Evolutionary conservation across 2,888 invertebrate genomes (phyloP), one percentile per base, ranked within the genome.

Genomic region (Petrolisthes cinctipes): DNA sequence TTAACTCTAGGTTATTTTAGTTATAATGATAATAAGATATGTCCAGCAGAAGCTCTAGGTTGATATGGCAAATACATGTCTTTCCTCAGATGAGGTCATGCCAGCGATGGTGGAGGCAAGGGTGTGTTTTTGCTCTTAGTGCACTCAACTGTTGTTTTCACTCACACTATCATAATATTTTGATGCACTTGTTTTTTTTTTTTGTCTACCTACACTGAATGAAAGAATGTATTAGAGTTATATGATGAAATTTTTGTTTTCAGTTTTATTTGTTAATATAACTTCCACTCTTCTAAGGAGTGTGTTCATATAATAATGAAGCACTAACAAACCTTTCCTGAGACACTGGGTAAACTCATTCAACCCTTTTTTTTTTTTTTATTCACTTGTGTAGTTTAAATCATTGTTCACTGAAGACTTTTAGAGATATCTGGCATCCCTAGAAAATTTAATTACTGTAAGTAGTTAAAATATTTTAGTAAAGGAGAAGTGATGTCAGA

Each of bases 81-180:
- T 80, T 80, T 78, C 82, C 71, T 53, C 87, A 87, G 87, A 83
- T 87, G 87, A 80, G 56, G 53, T 83, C 87, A 56, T 87, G 80
- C 61, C 87, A 78, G 54, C 68, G 71, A 76, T 87, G 87, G 87
- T 87, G 87, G 87, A 87, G 71, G 78, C 82, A 73, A 87, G 81
- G 87, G 87, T 87, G 68, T 87, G 87, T 87, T 71, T 5, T 11
- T 3, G 6, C n/a, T 68, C 37, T 61, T 57, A 17, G 51, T 83
- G 83, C 76, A 75, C 76, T 57, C n/a, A 56, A 5, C 9, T 20
- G 23, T n/a, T 20, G 14, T 57, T 79, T 4, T 79, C 11, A 80
- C 37, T 37, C 37, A 37, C 37, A 37, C 2, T 37, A 2, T 37
- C 37, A 37, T 37, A 37, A 37, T 37, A 37, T 37, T 37, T 37